Percentiles rank a stretch among this genome's conserved stretches.
These are phyloP conservation scores for Ditula angustiorana DNA, from an alignment of 2,888 invertebrate genomes.

Conservation along the genomic window DNA sequence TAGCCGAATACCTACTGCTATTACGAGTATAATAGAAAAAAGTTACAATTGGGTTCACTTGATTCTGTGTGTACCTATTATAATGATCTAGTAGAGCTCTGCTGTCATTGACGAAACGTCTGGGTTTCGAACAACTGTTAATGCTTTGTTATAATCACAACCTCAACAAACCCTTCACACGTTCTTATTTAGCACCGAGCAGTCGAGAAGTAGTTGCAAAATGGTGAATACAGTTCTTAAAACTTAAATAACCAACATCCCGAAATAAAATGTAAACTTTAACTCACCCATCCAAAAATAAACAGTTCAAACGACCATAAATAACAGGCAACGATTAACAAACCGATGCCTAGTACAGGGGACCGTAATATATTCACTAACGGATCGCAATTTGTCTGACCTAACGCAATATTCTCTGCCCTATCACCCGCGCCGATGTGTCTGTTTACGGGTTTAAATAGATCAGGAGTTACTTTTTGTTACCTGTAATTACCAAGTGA, in stretches of 20 bases:
- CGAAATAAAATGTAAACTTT: conserved; percentile 29
- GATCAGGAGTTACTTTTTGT: background rate
- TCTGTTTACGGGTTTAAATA: conserved; percentile 19
- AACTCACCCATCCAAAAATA: conserved; percentile 45
- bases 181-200: too few species aligned
- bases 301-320: conserved; percentile 66
- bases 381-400: conserved; percentile 84
- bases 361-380: conserved; percentile 83
- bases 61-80: too few species aligned
- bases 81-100: too few species aligned
- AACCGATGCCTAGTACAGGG: conserved; percentile 74
- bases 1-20: too few species aligned
- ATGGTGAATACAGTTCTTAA: conserved; percentile 6
- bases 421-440: conserved; percentile 13
- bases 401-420: conserved; percentile 78
- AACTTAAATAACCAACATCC: conserved; percentile 23
- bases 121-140: too few species aligned
- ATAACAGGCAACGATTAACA: conserved; percentile 83
- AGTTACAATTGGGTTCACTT: too few species aligned
- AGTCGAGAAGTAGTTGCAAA: background rate
- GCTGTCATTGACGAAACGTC: too few species aligned
- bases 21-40: too few species aligned
- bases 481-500: background rate
- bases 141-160: too few species aligned
- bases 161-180: too few species aligned